Evolutionary conservation across 35 echinoderm and acorn worm genomes (phyloP).

Genomic region (Lytechinus variegatus): DNA sequence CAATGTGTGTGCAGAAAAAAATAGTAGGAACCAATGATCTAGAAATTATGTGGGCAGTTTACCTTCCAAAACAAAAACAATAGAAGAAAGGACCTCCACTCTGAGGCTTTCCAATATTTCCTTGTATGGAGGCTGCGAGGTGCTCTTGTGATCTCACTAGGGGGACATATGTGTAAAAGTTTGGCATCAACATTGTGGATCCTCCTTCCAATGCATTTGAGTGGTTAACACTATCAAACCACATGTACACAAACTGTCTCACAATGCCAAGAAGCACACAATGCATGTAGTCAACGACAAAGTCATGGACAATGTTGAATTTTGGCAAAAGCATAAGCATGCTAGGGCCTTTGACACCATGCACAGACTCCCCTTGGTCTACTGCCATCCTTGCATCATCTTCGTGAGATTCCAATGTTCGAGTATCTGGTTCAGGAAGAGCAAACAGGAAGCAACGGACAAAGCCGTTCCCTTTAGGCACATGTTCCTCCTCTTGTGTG

Average conservation of each 20-base stretch:
- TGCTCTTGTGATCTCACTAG: slow-evolving; percentile 39
- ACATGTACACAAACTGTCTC: slow-evolving; percentile 58
- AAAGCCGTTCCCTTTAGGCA: not conserved
- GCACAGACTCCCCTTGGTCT: not conserved
- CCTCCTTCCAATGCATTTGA: slow-evolving; percentile 37
- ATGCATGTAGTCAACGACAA: slow-evolving; percentile 71
- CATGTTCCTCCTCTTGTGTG: not conserved
- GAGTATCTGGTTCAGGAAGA: not conserved
- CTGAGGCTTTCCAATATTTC: slow-evolving; percentile 67
- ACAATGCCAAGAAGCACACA: slow-evolving; percentile 65
- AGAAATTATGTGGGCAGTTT: no score
- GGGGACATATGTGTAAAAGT: slow-evolving; percentile 35
- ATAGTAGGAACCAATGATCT: no score
- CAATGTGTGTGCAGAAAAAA: no score
- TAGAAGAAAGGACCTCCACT: slow-evolving; percentile 62
- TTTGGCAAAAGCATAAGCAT: slow-evolving; percentile 43
- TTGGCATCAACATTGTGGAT: slow-evolving; percentile 19
- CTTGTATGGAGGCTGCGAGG: slow-evolving; percentile 47
- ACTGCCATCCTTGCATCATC: no score
- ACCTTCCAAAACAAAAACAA: no score
- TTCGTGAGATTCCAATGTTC: not conserved
- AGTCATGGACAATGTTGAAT: slow-evolving; percentile 53
- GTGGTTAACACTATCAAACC: slow-evolving; percentile 67
- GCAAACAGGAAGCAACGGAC: not conserved
- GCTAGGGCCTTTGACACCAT: slow-evolving; percentile 59